These are phyloP conservation scores for Dorcus hopei DNA, from an alignment of 2,888 invertebrate species.

Conservation along the genomic window DNA sequence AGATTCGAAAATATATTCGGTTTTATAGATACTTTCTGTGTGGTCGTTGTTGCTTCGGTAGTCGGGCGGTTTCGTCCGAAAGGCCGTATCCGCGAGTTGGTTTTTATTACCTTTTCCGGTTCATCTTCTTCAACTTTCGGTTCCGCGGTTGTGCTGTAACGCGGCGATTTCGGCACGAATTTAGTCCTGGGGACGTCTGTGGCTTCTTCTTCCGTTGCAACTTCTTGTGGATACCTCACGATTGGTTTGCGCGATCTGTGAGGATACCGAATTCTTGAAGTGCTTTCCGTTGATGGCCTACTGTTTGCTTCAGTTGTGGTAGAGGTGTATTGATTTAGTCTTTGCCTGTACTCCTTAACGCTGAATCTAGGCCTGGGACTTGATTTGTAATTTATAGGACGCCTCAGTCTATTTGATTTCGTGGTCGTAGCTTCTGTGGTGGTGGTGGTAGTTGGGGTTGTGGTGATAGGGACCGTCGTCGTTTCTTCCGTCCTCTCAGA, in stretches of 20 bases:
- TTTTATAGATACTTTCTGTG: conserved; percentile 42
- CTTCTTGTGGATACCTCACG: conserved; percentile 38
- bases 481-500: conserved; percentile 15
- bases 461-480: conserved; percentile 20
- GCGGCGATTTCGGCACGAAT: conserved; percentile 46
- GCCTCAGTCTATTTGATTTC: conserved; percentile 44
- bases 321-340: conserved; percentile 56
- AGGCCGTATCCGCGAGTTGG: conserved; percentile 36
- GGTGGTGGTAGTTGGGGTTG: conserved; percentile 25
- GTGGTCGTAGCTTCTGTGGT: conserved; percentile 37
- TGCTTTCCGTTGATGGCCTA: conserved; percentile 14
- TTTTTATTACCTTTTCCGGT: conserved; percentile 5
- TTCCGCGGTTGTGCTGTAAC: conserved; percentile 24
- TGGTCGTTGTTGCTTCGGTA: conserved; percentile 35
- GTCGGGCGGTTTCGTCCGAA: conserved; percentile 39
- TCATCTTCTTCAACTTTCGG: conserved; percentile 6
- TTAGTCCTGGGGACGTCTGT: conserved; percentile 47
- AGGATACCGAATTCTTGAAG: conserved; percentile 51
- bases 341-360: conserved; percentile 71
- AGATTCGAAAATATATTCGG: conserved; percentile 43
- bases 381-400: conserved; percentile 54
- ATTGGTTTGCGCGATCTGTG: conserved; percentile 49
- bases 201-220: conserved; percentile 42
- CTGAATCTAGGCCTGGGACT: conserved; percentile 64
- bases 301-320: conserved; percentile 42